Evolutionary conservation across 2,113 vertebrate species (phyloP), one percentile per base, ranked within the genome.

Genomic region (Pipa parva): DNA sequence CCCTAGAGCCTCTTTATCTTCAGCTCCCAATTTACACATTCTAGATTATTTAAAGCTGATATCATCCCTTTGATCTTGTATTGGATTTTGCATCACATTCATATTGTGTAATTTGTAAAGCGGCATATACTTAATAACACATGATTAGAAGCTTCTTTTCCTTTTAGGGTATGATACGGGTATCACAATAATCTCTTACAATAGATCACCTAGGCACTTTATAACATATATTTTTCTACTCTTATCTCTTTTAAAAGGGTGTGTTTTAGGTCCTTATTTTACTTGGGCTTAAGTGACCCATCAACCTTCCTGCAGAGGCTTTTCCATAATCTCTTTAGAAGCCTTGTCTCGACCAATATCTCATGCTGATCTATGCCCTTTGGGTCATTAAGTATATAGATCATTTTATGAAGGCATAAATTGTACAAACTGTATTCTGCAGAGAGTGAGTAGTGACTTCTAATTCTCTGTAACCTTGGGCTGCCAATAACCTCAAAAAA

Each of bases 351-450:
- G 15, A 66, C 10, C 27, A 57, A 25, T 26, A 56, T 56, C 25
- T 42, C 36, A 42, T 29, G 31, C 36, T 57, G 42, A 45, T 57
- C 45, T 57, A 39, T 54, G 18, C 36, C 17, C 54, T 57, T 45
- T 52, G 62, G 63, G 36, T 46, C 63, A 65, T 66, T 66, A 57
- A 57, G 48, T 66, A 56, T 57, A 66, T 31, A 59, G 58, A 59
- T 59, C 57, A 52, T 18, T 66, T 66, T 57, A 66, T 66, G 63
- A 57, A 48, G 27, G 18, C 52, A 57, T 66, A 66, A 57, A 66
- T 66, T 66, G 26, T 24, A 45, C 52, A 56, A 39, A 21, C 39
- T 48, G 39, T 42, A 46, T 45, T 48, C 22, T 27, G 27, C 42
- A 65, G 45, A 65, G 51, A 45, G 33, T 45, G 33, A 13, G 56